Evolutionary conservation across 2,888 invertebrate species (phyloP), one percentile per base, ranked within the genome.

Genomic region (Chrysina gloriosa): DNA sequence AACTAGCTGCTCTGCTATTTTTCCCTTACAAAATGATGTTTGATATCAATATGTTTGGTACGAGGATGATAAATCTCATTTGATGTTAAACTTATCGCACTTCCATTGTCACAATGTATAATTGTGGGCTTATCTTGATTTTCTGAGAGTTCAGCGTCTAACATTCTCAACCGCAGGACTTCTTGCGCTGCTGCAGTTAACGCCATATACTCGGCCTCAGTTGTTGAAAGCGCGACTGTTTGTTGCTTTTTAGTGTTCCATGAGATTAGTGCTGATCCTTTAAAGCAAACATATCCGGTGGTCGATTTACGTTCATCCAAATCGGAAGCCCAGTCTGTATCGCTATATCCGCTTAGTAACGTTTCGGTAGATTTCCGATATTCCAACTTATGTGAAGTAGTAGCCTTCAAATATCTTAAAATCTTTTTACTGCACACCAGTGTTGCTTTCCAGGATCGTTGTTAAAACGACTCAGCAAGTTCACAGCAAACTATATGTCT

Each of bases 401-500:
- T 36, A 7, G 9, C 36, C 11, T 4, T 7, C 2, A 36, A 4
- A 7, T 36, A 36, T 36, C 36, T 4, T 9, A 36, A 36, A n/a
- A 36, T 7, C 56, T 54, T 58, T 65, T 65, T 21, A 65, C 65
- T 2, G 65, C 56, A 56, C 31, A 29, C 56, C 65, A 61, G 2
- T 65, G 42, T 39, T n/a, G 9, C 19, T 56, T 65, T 36, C 65
- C 56, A 1, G 65, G 56, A 29, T 63, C 36, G 14, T 58, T 23
- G 56, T 54, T 65, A 14, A 56, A 65, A 25, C 56, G 31, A 27
- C 65, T 65, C 7, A 65, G 56, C 7, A 31, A 29, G 42, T 65
- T 65, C 27, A 58, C 56, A 39, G 56, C 65, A 11, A 39, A 65
- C 19, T 23, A 39, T n/a, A 65, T 52, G 36, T 69, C 67, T 14